Conservation (phyloP, 1,140 invertebrate genomes). For the Himalopsyche phryganea region DNA sequence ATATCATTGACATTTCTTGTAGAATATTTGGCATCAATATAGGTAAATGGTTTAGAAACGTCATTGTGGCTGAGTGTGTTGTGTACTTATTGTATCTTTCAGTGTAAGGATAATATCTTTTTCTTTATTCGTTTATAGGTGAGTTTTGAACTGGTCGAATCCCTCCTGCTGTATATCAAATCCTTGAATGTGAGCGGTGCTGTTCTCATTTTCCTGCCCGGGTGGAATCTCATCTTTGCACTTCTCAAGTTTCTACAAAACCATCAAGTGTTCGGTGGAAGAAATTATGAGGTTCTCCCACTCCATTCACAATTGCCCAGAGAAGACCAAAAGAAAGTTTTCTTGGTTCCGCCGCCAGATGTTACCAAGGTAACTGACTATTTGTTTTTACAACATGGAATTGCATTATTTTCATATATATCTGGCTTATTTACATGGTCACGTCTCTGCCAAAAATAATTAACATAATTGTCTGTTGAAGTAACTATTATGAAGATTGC, state of each 20-base stretch:
- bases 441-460: no score
- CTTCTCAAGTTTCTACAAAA: slow-evolving; percentile 81
- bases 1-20: no score
- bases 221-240: slow-evolving; percentile 93
- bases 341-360: slow-evolving; percentile 68
- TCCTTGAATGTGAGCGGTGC: slow-evolving; percentile 72
- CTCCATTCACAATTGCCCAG: slow-evolving; percentile 87
- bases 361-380: slow-evolving; percentile 64
- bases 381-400: no score
- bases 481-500: no score
- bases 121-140: slow-evolving; percentile 54
- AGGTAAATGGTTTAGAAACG: no score
- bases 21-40: no score
- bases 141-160: slow-evolving; percentile 88
- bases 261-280: slow-evolving; percentile 70
- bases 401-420: no score
- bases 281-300: slow-evolving; percentile 70
- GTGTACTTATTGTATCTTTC: no score
- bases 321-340: slow-evolving; percentile 86
- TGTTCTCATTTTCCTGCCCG: slow-evolving; percentile 87
- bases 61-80: no score
- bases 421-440: no score
- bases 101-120: no score
- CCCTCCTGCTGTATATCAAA: slow-evolving; percentile 74
- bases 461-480: no score